phyloP scores from a whole-genome alignment of 2,113 vertebrate genomes.

The Eptatretus burgeri region DNA sequence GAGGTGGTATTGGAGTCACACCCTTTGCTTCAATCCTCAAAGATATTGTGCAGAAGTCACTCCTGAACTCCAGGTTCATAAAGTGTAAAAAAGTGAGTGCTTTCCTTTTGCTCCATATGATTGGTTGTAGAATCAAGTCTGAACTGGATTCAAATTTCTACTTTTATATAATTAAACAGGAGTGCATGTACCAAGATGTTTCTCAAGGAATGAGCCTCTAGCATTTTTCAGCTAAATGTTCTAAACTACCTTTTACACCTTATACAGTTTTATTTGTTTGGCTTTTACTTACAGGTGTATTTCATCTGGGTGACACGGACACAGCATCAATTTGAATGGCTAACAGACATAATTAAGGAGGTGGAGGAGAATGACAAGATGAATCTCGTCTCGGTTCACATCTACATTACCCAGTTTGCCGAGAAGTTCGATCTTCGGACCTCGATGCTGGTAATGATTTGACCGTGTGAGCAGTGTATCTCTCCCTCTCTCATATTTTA shows the following conservation, averaged over 20 bases:
- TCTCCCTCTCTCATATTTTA: too few species aligned
- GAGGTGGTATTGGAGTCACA: slow-evolving; percentile 60
- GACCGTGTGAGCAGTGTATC: too few species aligned
- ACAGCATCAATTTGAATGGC: slow-evolving; percentile 77
- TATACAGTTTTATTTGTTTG: not conserved
- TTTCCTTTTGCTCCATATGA: too few species aligned
- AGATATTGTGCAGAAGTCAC: slow-evolving; percentile 66
- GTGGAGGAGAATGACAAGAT: slow-evolving; percentile 47
- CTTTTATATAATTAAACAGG: too few species aligned
- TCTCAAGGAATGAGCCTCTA: too few species aligned
- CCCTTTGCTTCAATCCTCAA: slow-evolving; percentile 67
- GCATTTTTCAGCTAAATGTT: not conserved
- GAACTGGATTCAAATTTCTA: too few species aligned
- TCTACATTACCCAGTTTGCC: slow-evolving; percentile 74
- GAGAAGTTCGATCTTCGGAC: slow-evolving; percentile 87
- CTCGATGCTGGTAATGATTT: slow-evolving; percentile 44
- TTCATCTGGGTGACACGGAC: slow-evolving; percentile 94
- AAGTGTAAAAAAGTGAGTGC: slow-evolving; percentile 58
- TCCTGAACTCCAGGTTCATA: slow-evolving; percentile 32
- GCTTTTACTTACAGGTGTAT: slow-evolving; percentile 31
- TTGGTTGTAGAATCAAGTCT: too few species aligned
- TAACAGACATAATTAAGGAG: slow-evolving; percentile 61
- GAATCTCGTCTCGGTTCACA: slow-evolving; percentile 55
- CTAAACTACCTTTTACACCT: too few species aligned
- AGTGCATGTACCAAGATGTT: too few species aligned